These are phyloP conservation scores for Marmota monax DNA, from an alignment of 2,113 vertebrate species.

Conservation along the genomic window DNA sequence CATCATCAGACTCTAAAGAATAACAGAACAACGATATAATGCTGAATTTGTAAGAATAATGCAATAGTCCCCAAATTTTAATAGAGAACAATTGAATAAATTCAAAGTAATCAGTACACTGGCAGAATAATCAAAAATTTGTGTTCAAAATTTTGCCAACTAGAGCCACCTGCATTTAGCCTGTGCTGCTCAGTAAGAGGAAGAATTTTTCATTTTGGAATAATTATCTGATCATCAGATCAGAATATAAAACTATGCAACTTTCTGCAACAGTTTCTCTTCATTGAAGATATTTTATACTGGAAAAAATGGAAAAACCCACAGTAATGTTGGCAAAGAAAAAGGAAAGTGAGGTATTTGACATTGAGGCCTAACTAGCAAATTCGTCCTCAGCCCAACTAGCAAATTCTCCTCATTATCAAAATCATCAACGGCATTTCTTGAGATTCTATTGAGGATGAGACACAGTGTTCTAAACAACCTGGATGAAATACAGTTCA, in stretches of 20 bases:
- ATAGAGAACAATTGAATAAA: slow-evolving; percentile 60
- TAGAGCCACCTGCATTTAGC: slow-evolving; percentile 28
- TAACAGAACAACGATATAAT: slow-evolving; percentile 45
- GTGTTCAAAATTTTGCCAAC: slow-evolving; percentile 33
- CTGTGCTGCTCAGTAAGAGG: not conserved
- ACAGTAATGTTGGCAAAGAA: not conserved
- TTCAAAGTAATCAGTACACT: slow-evolving; percentile 46
- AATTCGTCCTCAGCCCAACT: not conserved
- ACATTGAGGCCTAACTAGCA: not conserved
- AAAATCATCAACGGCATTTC: not conserved
- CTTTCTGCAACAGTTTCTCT: not conserved
- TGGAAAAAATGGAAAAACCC: not conserved
- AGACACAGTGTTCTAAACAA: not conserved
- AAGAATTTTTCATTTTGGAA: not conserved
- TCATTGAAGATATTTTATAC: not conserved
- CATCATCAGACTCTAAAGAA: slow-evolving; percentile 40
- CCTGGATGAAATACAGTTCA: not conserved
- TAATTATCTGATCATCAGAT: not conserved
- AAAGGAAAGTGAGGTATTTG: not conserved
- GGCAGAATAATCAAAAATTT: slow-evolving; percentile 45
- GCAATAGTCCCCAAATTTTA: not conserved
- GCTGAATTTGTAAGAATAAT: not conserved
- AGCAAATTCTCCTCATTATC: not conserved
- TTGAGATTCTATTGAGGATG: not conserved
- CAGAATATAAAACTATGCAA: not conserved